Percentiles rank a stretch among this genome's conserved stretches.
Conservation (phyloP, 2,113 vertebrate species). For the Sinocyclocheilus rhinocerous region DNA sequence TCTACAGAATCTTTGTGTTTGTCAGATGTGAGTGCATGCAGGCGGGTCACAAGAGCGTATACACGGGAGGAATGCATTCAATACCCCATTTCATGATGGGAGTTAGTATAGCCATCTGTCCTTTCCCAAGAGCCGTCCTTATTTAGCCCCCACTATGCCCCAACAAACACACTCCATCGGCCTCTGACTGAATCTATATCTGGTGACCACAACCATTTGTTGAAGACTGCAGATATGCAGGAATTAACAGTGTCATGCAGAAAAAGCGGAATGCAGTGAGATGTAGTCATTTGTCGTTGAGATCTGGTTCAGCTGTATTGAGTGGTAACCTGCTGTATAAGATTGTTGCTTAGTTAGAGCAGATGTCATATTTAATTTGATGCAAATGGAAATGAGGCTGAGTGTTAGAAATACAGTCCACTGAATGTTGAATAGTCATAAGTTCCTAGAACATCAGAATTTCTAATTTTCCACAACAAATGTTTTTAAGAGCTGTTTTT, state of each 20-base stretch:
- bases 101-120: slow-evolving; percentile 50
- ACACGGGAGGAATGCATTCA: slow-evolving; percentile 28
- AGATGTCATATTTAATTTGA: not conserved
- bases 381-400: not conserved
- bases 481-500: not conserved
- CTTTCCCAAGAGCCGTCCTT: slow-evolving; percentile 21
- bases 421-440: not conserved
- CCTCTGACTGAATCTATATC: slow-evolving; percentile 25
- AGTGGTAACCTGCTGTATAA: not conserved
- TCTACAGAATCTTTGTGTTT: slow-evolving; percentile 24
- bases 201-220: slow-evolving; percentile 20
- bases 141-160: not conserved
- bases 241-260: not conserved
- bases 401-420: not conserved
- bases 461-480: not conserved
- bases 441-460: not conserved
- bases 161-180: slow-evolving; percentile 38
- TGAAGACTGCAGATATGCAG: slow-evolving; percentile 3
- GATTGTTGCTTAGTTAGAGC: not conserved
- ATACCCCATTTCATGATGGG: slow-evolving; percentile 35
- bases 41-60: slow-evolving; percentile 24
- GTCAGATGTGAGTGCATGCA: slow-evolving; percentile 25
- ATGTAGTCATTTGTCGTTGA: not conserved
- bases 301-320: not conserved
- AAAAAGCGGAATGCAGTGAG: not conserved